Percentiles rank a stretch among this genome's conserved stretches.
phyloP scores from a whole-genome alignment of 2,888 invertebrate species.

The Zele albiditarsus region DNA sequence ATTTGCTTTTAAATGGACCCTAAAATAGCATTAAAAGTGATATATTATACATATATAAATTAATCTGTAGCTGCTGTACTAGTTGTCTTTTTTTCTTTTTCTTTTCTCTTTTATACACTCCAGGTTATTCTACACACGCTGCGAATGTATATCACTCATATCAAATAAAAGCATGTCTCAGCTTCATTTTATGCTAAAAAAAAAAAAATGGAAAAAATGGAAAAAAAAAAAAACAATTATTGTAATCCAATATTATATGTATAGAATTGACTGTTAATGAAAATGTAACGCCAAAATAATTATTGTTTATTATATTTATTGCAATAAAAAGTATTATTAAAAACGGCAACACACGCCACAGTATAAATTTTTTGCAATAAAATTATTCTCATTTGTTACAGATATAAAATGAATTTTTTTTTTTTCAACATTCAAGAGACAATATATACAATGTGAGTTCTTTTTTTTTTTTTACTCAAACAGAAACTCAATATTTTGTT shows the following conservation, averaged over 20 bases:
- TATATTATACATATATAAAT: slow-evolving; percentile 7
- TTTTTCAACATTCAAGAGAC: slow-evolving; percentile 10
- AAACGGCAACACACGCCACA: not conserved
- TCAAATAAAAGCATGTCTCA: slow-evolving; percentile 56
- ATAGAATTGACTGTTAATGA: slow-evolving; percentile 66
- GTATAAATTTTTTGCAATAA: slow-evolving; percentile 1
- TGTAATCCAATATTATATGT: slow-evolving; percentile 61
- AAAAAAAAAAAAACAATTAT: slow-evolving; percentile 56
- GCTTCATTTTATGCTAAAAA: slow-evolving; percentile 62
- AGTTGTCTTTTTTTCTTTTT: slow-evolving; percentile 43
- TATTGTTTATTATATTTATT: slow-evolving; percentile 68
- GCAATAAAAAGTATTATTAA: slow-evolving; percentile 65
- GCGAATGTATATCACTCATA: slow-evolving; percentile 63
- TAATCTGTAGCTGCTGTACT: slow-evolving; percentile 59
- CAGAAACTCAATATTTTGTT: too few species aligned
- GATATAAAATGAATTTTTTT: slow-evolving; percentile 8
- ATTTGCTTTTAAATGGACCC: slow-evolving; percentile 2
- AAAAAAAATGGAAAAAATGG: slow-evolving; percentile 44
- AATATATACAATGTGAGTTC: slow-evolving; percentile 28
- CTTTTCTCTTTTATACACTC: slow-evolving; percentile 48
- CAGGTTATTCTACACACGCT: slow-evolving; percentile 58
- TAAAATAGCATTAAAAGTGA: slow-evolving; percentile 10
- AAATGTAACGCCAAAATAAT: slow-evolving; percentile 66
- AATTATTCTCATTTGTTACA: not conserved
- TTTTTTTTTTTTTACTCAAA: slow-evolving; percentile 13